phyloP scores from a whole-genome alignment of 2,888 invertebrate species.

The Hydroisotoma schaefferi region DNA sequence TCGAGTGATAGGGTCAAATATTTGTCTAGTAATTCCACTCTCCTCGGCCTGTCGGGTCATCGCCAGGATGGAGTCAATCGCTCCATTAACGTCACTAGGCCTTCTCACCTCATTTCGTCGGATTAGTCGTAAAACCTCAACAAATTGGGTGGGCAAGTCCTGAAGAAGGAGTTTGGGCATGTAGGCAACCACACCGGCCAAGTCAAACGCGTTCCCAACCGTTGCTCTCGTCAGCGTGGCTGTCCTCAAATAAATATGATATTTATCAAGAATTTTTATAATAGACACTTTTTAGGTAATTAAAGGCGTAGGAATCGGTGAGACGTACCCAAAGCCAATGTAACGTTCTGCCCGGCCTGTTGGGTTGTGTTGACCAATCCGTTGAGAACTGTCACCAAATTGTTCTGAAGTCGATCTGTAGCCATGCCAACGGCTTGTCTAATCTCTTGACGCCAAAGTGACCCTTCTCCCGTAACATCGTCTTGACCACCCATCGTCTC shows the following conservation, averaged over 20 bases:
- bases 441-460: conserved; percentile 25
- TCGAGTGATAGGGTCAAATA: conserved; percentile 36
- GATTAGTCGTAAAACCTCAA: conserved; percentile 36
- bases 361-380: conserved; percentile 33
- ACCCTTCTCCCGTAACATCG: too few relatives aligned
- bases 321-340: conserved; percentile 34
- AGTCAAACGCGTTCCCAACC: conserved; percentile 35
- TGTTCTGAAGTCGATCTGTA: conserved; percentile 26
- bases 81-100: conserved; percentile 38
- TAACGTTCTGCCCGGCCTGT: conserved; percentile 33
- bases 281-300: not conserved
- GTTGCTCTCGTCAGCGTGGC: conserved; percentile 38
- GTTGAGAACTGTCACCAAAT: conserved; percentile 36
- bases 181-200: conserved; percentile 41
- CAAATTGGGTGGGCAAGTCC: conserved; percentile 43
- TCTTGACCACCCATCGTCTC: too few relatives aligned
- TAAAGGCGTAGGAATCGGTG: not conserved
- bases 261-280: not conserved
- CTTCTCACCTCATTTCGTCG: conserved; percentile 32
- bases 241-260: not conserved
- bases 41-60: conserved; percentile 38
- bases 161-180: conserved; percentile 40
- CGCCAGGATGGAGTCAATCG: conserved; percentile 40
- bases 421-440: conserved; percentile 36
- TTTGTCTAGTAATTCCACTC: conserved; percentile 31